These are phyloP conservation scores for Mesitornis unicolor DNA, from an alignment of 2,113 vertebrate genomes.

Conservation along the genomic window DNA sequence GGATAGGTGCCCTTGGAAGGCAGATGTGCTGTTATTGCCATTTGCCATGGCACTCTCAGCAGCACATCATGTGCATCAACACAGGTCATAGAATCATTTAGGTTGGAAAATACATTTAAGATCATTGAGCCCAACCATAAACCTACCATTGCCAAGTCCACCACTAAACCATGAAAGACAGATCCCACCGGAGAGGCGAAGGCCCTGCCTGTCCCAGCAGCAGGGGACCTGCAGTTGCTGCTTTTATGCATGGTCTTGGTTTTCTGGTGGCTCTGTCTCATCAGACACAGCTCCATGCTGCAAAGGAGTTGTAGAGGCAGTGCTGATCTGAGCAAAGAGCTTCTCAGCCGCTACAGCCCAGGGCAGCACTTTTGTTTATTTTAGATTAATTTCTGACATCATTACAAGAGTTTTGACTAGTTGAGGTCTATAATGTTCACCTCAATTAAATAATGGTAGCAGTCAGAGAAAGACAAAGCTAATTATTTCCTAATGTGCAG, in stretches of 20 bases:
- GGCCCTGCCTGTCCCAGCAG: background rate
- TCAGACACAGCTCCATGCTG: rapidly evolving
- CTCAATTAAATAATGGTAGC: background rate
- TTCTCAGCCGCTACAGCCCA: background rate
- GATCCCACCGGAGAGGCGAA: background rate
- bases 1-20: background rate
- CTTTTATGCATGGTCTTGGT: rapidly evolving
- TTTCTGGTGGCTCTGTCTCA: background rate
- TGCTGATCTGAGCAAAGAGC: background rate
- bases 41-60: background rate
- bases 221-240: background rate
- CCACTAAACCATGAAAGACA: background rate
- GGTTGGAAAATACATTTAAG: no score
- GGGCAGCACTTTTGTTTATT: background rate
- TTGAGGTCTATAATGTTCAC: background rate
- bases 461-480: background rate
- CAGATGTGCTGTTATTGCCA: rapidly evolving
- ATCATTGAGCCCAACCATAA: no score
- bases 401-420: background rate
- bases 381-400: background rate
- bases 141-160: background rate
- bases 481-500: background rate
- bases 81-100: no score
- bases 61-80: background rate
- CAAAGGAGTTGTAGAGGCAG: rapidly evolving